Percentiles rank a stretch among this genome's conserved stretches.
These are phyloP conservation scores for Seira sanloemensis DNA, from an alignment of 2,888 invertebrate species.

Conservation along the genomic window DNA sequence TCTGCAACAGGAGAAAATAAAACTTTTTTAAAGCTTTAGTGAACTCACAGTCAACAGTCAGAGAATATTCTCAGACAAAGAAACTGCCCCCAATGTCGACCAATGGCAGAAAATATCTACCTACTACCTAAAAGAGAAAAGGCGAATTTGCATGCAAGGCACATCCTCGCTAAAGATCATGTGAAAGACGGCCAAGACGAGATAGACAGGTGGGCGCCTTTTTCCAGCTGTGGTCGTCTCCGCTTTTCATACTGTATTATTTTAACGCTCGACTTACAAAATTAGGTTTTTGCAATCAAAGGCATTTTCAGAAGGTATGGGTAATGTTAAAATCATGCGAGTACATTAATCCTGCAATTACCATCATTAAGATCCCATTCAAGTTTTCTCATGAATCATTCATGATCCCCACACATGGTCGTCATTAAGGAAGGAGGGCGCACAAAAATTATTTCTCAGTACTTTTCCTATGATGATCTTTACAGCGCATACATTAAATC, in stretches of 20 bases:
- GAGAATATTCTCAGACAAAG: neutral
- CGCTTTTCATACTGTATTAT: neutral
- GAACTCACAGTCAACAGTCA: neutral
- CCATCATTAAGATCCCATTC: neutral
- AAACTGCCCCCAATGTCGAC: neutral
- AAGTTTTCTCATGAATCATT: slow-evolving; percentile 22
- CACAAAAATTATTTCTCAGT: too few relatives aligned
- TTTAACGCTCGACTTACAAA: neutral
- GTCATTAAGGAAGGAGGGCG: too few relatives aligned
- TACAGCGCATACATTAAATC: too few relatives aligned
- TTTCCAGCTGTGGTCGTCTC: slow-evolving; percentile 24
- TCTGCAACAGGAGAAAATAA: too few relatives aligned
- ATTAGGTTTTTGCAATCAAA: neutral
- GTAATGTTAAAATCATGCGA: neutral
- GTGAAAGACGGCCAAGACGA: neutral
- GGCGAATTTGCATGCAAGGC: too few relatives aligned
- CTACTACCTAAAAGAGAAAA: too few relatives aligned
- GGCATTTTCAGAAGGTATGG: neutral
- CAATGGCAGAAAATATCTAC: too few relatives aligned
- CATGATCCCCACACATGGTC: too few relatives aligned
- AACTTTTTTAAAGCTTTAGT: neutral
- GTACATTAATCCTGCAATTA: neutral
- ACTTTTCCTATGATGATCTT: too few relatives aligned
- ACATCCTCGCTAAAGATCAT: too few relatives aligned
- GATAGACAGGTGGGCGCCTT: slow-evolving; percentile 54